Base-by-base conservation (phyloP, 2,113 vertebrate species). In the Thinocorus orbignyianus region DNA sequence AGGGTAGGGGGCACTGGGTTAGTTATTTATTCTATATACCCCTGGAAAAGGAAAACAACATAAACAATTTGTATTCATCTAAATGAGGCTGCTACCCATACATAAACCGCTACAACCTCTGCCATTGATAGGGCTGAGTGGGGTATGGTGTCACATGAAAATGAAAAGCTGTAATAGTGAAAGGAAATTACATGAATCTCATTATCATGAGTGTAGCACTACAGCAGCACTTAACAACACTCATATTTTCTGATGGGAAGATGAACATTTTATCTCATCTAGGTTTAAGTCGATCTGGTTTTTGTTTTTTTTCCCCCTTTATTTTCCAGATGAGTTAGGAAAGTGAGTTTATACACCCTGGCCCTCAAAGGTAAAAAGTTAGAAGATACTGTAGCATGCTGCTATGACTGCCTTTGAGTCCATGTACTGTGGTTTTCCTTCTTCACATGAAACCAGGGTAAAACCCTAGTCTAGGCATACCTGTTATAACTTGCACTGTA, bases 121-220 rank as follows among this genome's bases (percentile, higher is more conserved):
- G 73, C 51, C 57, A 84, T 20, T 33, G 86, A 77, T 73, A 90
- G 87, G 81, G 20, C 71, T 96, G 91, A 95, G 77, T 71, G 90
- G 39, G 74, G 54, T 90, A 8, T 7, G 52, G 52, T 35, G 69
- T 61, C 72, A 82, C 58, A 62, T 26, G 48, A 60, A 91, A 91
- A 82, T 92, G 62, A 80, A 94, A 91, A 94, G 76, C 66, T 87
- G 8, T 65, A 81, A 85, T 66, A 69, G 66, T 35, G 70, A 81
- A 80, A 94, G 93, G 49, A 91, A 95, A 92, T 92, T 87, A 19
- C 62, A 71, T 95, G 83, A 95, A 95, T 94, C 69, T 93, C 83
- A 92, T 97, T 96, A 91, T 62, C 58, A 46, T 94, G 85, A 95
- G 68, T 91, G 74, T 24, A 73, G 68, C 73, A 83, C 78, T 69